Conservation (phyloP, 1,140 invertebrate genomes). For the Papilio polyxenes region DNA sequence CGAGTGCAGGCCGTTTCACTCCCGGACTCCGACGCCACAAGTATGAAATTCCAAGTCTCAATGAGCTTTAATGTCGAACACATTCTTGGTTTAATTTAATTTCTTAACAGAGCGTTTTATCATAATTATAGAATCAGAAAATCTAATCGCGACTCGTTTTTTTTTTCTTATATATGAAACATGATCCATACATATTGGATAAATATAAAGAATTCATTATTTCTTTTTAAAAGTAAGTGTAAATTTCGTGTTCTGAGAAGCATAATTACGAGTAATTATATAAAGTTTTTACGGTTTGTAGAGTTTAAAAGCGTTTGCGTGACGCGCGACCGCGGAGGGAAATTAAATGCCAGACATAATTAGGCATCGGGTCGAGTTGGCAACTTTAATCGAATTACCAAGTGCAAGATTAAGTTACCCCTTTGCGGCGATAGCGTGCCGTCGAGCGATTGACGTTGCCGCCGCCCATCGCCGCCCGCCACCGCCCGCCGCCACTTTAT, state of each 20-base stretch:
- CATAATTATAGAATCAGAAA: too few species aligned
- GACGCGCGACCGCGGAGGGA: slow-evolving; percentile 18
- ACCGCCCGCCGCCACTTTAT: background rate
- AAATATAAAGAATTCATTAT: background rate
- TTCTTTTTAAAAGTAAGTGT: background rate
- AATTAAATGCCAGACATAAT: slow-evolving; percentile 24
- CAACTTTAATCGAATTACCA: slow-evolving; percentile 29
- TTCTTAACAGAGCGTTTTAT: background rate
- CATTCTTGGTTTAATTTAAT: slow-evolving; percentile 3
- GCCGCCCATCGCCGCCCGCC: too few species aligned
- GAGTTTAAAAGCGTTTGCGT: slow-evolving; percentile 15
- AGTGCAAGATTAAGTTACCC: slow-evolving; percentile 33
- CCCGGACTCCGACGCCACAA: background rate
- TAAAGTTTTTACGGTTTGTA: slow-evolving; percentile 19
- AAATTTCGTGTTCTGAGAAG: background rate
- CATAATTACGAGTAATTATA: slow-evolving; percentile 11
- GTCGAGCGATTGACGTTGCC: background rate
- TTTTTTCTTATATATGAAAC: too few species aligned
- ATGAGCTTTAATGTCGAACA: background rate
- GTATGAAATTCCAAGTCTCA: background rate
- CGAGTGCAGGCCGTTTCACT: slow-evolving; percentile 18
- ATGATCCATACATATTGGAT: too few species aligned
- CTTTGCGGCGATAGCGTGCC: slow-evolving; percentile 15
- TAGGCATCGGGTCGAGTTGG: slow-evolving; percentile 20
- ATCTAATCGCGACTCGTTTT: too few species aligned